phyloP scores from a whole-genome alignment of 2,888 invertebrate species.

The Acleris holmiana region DNA sequence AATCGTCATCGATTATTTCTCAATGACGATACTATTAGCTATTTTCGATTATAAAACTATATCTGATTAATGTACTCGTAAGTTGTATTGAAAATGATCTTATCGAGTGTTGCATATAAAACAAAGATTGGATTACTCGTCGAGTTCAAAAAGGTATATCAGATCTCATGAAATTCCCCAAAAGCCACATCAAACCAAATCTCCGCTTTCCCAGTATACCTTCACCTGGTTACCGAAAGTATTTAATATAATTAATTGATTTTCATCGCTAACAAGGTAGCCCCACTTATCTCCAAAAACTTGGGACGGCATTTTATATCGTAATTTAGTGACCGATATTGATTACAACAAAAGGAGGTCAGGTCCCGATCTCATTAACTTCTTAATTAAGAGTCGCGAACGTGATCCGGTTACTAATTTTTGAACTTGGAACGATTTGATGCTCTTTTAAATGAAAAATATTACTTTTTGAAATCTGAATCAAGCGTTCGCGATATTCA shows the following conservation, averaged over 20 bases:
- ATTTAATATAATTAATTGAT: slow-evolving; percentile 38
- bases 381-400: slow-evolving; percentile 72
- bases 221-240: slow-evolving; percentile 25
- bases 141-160: slow-evolving; percentile 4
- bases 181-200: slow-evolving; percentile 14
- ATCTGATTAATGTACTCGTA: too few species aligned
- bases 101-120: not conserved
- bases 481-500: slow-evolving; percentile 53
- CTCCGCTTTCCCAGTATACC: slow-evolving; percentile 1
- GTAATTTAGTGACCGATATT: slow-evolving; percentile 61
- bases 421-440: slow-evolving; percentile 46
- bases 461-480: slow-evolving; percentile 45
- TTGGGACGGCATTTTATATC: slow-evolving; percentile 46
- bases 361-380: slow-evolving; percentile 71
- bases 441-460: slow-evolving; percentile 25
- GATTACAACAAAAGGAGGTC: slow-evolving; percentile 64
- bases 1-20: too few species aligned
- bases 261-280: slow-evolving; percentile 50
- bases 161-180: slow-evolving; percentile 15
- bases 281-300: slow-evolving; percentile 44
- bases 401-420: slow-evolving; percentile 67
- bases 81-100: too few species aligned
- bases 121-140: not conserved
- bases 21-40: too few species aligned
- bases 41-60: too few species aligned